Base-by-base conservation (phyloP, 2,888 invertebrate species). In the Steromphala cineraria region DNA sequence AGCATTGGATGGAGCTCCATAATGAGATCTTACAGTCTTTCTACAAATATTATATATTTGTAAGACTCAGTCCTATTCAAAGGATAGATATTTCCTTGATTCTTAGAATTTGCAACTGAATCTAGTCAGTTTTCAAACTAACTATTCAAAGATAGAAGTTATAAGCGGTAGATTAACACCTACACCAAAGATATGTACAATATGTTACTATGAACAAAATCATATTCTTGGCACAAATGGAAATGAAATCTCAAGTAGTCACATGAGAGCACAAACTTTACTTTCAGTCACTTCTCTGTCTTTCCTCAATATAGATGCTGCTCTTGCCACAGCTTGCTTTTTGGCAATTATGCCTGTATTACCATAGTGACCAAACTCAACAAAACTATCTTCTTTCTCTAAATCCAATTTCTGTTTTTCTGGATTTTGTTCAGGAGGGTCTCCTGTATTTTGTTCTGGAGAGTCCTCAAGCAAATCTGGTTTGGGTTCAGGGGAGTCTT, bases 1-100 rank as follows among this genome's bases (percentile, higher is more conserved):
- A 93, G 85, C 79, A 92, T 88, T 17, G 93, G 92, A 84, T 92
- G 92, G 8, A 92, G 84, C 87, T 93, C 93, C 92, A 93, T 92
- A 5, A 17, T 81, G 19, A n/a, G 36, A 40, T 55, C 71, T 31
- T 36, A 17, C 19, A 71, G 21, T 21, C 10, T 56, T 56, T 56
- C 21, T 13, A 0, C 1, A n/a, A n/a, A 15, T 56, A 56, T 19
- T 10, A n/a, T 56, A 56, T 0, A 24, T 13, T 56, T 62, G 21
- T 28, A 24, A 62, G 62, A 24, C 62, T 15, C 15, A 56, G 56
- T 56, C 24, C 36, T 36, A 4, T 36, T 36, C 7, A 7, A 36
- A 36, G 36, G 36, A 36, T 36, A 36, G 7, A 36, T 36, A 36
- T 4, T 2, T 36, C 36, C 36, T 55, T 55, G 55, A 55, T 19